Base-by-base conservation (phyloP, 2,888 invertebrate genomes). In the Tenodera sinensis region DNA sequence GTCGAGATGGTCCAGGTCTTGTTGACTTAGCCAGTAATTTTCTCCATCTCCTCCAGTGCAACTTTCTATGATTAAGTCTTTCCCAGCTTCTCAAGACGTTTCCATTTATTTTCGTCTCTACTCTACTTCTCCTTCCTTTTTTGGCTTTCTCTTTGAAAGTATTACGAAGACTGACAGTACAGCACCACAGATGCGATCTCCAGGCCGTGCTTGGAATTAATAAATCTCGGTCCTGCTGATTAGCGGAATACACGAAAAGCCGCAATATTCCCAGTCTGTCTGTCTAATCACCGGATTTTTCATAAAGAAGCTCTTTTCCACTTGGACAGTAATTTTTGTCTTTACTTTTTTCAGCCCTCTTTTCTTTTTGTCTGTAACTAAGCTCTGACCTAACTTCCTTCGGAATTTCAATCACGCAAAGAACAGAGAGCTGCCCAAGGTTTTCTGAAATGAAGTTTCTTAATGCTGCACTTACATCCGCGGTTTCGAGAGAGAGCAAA, bases 191-290 rank as follows among this genome's bases (percentile, higher is more conserved):
- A 28, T 86, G 86, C 30, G 86, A 81, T 81, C 28, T 86, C 2
- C 20, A 81, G 81, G 20, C 28, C 86, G 86, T 86, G 86, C 81
- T 81, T 71, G 71, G 86, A 86, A 86, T 86, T 86, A 86, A 85
- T 85, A 85, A 85, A 30, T 81, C 81, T 20, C 54, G 9, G 86
- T 28, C 25, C 27, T 86, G 71, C 28, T 86, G 81, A 86, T 81
- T 54, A 81, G 28, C 81, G 20, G 54, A 14, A 71, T 71, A 71
- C 54, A 20, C 20, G 54, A 71, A 71, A 71, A 71, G 20, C 25
- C 25, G 54, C 54, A 25, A 71, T 25, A 20, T 25, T 71, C 25
- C 54, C 54, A 0, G 54, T 71, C 20, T 20, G 54, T 71, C 20
- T 20, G 54, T 25, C 54, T 71, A 71, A 20, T 71, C 54, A 20